Base-by-base conservation (phyloP, 35 echinoderm and acorn worm species). In the Apostichopus parvimensis region DNA sequence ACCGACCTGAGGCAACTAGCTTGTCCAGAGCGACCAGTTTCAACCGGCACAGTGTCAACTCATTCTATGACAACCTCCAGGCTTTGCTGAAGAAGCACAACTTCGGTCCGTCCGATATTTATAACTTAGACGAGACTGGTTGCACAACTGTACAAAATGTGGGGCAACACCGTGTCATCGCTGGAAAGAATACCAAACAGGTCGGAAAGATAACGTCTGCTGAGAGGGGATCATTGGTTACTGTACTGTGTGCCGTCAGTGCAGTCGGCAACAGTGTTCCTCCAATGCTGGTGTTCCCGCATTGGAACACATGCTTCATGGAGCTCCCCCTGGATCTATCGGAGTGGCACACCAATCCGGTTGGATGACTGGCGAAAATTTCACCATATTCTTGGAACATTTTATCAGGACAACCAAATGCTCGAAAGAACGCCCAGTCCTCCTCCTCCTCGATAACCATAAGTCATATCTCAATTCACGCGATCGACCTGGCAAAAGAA, bases 51-150 rank as follows among this genome's bases (percentile, higher is more conserved):
- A 91, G 22, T 15, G 89, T 94, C 14, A 62, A 61, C 2, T 9
- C 20, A 60, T 93, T 93, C 93, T 79, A 82, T 78, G 92, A 79
- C 52, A 95, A 93, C 77, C 77, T 95, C 52, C 86, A 92, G 6
- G 13, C 11, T 10, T 91, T 93, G 56, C 54, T 95, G 15, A 87
- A 93, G 70, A 22, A 71, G 12, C 25, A 95, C 58, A 86, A 93
- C 8, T 93, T 93, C 54, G 25, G 64, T n/a, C 87, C 94, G 13
- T 54, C 88, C 17, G 77, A 95, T 12, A 84, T 93, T 23, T 95
- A 90, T 87, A 95, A 95, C 58, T 6, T 90, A 1, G 91, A 95
- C 85, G 94, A 95, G 79, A 95, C 94, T 77, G 92, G 94, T 21
- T 93, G 87, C 11, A 95, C 92, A 80, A 93, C 92, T 14, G 92